These are phyloP conservation scores for Drosophila paulistorum DNA, from an alignment of 1,140 invertebrate genomes.

Conservation along the genomic window DNA sequence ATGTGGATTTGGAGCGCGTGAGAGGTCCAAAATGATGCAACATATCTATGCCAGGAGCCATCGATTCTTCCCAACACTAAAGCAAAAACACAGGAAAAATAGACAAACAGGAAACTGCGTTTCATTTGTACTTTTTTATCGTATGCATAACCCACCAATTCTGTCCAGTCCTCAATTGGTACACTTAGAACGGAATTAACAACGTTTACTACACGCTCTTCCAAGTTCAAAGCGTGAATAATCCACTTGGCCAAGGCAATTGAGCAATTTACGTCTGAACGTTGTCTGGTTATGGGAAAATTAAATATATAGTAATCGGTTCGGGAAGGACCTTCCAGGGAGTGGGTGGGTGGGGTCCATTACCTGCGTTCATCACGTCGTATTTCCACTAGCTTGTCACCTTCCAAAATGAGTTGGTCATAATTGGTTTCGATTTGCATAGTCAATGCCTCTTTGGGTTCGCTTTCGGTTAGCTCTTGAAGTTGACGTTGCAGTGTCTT, in stretches of 20 bases:
- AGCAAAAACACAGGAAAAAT: neutral
- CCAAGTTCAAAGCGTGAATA: constrained; percentile 70
- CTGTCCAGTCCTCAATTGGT: constrained; percentile 77
- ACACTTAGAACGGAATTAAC: constrained; percentile 65
- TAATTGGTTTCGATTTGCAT: constrained; percentile 82
- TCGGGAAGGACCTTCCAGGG: constrained; percentile 15
- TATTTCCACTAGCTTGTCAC: constrained; percentile 78
- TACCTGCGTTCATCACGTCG: constrained; percentile 68
- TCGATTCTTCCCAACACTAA: constrained; percentile 82
- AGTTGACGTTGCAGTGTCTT: constrained; percentile 72
- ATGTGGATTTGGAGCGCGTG: constrained; percentile 67
- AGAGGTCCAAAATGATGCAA: constrained; percentile 79
- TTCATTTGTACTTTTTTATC: neutral
- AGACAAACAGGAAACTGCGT: neutral
- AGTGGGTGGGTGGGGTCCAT: constrained; percentile 24
- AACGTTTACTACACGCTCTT: constrained; percentile 74
- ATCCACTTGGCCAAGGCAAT: constrained; percentile 72
- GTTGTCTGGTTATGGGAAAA: constrained; percentile 43
- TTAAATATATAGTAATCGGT: neutral
- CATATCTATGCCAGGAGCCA: constrained; percentile 80
- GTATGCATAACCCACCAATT: constrained; percentile 49
- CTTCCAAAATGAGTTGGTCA: constrained; percentile 77
- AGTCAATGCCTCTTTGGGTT: constrained; percentile 74
- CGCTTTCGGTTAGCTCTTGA: constrained; percentile 74
- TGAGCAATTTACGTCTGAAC: constrained; percentile 76